phyloP scores from a whole-genome alignment of 2,113 vertebrate genomes.

The Scophthalmus maximus region DNA sequence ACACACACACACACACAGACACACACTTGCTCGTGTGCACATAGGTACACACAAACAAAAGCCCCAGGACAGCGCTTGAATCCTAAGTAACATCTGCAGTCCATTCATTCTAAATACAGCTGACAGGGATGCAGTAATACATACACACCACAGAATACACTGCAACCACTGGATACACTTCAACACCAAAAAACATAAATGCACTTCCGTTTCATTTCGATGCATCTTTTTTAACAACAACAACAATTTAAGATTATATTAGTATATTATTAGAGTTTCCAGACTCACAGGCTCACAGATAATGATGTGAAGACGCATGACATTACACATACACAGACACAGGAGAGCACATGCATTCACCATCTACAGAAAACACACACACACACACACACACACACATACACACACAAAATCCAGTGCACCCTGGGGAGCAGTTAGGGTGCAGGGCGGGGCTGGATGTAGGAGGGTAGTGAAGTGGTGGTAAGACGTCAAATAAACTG shows the following conservation, averaged over 20 bases:
- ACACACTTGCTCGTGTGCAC: conserved; percentile 23
- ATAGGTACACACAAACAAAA: conserved; percentile 11
- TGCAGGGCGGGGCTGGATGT: conserved; percentile 63
- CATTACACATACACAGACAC: conserved; percentile 17
- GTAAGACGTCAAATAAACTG: conserved; percentile 84
- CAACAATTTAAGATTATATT: too few relatives aligned
- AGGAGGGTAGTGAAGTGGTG: conserved; percentile 66
- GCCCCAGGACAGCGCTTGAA: conserved; percentile 36
- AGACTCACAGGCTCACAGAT: not conserved
- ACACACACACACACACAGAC: conserved; percentile 19
- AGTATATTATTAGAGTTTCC: too few relatives aligned
- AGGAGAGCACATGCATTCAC: conserved; percentile 3
- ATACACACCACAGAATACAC: conserved; percentile 10
- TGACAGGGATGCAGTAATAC: conserved; percentile 44
- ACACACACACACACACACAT: conserved; percentile 28
- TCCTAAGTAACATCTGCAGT: conserved; percentile 59
- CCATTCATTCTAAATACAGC: conserved; percentile 52
- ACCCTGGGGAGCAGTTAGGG: conserved; percentile 78
- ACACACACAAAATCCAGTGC: conserved; percentile 23
- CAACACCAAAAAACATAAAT: not conserved
- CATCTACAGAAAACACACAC: not conserved
- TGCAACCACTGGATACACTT: not conserved
- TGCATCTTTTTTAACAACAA: conserved; percentile 9
- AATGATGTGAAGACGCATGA: not conserved
- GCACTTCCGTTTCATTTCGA: not conserved